A percentile compares a stretch with the other conserved stretches of the same genome.
Conservation (phyloP, 2,888 invertebrate species). For the Sisyra terminalis region DNA sequence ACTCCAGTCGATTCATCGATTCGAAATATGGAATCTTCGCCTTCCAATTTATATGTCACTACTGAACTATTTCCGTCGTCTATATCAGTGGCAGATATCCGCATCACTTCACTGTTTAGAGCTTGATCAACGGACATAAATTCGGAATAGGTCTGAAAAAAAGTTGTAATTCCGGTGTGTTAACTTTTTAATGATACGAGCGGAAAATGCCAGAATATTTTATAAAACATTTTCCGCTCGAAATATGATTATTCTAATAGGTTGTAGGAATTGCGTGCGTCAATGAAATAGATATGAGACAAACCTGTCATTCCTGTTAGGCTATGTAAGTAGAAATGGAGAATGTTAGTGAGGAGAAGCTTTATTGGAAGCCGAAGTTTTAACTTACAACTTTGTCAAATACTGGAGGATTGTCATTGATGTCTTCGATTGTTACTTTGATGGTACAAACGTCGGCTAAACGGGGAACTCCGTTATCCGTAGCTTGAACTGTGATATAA, state of each 20-base stretch:
- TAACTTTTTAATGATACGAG: too few species aligned
- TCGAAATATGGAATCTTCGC: constrained; percentile 49
- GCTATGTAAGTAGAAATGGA: neutral
- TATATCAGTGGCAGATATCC: constrained; percentile 82
- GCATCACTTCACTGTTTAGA: constrained; percentile 60
- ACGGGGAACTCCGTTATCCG: constrained; percentile 81
- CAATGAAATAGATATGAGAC: neutral
- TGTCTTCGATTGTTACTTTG: constrained; percentile 76
- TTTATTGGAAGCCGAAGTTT: neutral
- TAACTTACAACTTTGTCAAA: constrained; percentile 63
- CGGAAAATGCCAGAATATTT: too few species aligned
- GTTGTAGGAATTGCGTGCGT: neutral
- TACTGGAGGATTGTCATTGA: constrained; percentile 79
- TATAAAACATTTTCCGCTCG: too few species aligned
- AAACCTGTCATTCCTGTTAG: neutral
- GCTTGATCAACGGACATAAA: constrained; percentile 68
- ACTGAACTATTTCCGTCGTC: constrained; percentile 85
- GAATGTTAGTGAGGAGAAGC: neutral
- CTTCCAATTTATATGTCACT: constrained; percentile 49
- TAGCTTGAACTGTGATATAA: constrained; percentile 78
- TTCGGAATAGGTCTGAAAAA: constrained; percentile 44
- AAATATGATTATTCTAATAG: neutral
- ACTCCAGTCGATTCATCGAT: constrained; percentile 73
- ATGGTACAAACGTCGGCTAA: constrained; percentile 89
- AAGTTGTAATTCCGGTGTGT: too few species aligned